Base-by-base conservation (phyloP, 2,888 invertebrate genomes). In the Synanthedon vespiformis region DNA sequence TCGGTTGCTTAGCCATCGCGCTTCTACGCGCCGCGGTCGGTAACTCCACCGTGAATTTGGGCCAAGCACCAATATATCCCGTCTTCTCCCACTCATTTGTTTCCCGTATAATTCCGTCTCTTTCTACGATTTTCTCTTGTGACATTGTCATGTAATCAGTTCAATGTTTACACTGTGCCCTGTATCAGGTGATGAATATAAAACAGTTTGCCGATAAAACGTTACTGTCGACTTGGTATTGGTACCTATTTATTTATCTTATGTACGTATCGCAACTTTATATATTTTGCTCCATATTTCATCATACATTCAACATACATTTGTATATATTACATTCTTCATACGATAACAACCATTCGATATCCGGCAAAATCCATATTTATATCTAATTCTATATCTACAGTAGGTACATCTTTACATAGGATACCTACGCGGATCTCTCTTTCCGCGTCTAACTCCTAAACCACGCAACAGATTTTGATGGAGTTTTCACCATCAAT, bases 141-240 rank as follows among this genome's bases (percentile, higher is more conserved):
- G 66, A 59, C 64, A 65, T 60, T 65, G 64, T 68, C 68, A 68
- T 80, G 71, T 76, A 78, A 80, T 70, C 74, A 74, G 70, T 76
- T 73, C 72, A 77, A 79, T 85, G 83, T 85, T 86, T 85, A 82
- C 80, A 72, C 71, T 69, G 67, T 62, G 63, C 58, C 50, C 50
- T 2, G 53, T 60, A 65, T 67, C 61, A 62, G 64, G 66, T 70
- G 67, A 66, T 68, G 65, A 69, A 58, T 67, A 62, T 63, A 61
- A 22, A 57, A 56, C 59, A 56, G 60, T 57, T 58, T 53, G 51
- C 52, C 56, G 60, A 55, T 48, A 48, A 48, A 16, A 52, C 53
- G 57, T 49, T 51, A 56, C 54, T 53, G 56, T 50, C 51, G 51
- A 34, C 44, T 44, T 53, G 34, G 49, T 16, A 22, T 44, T 53